Conservation (phyloP, 1,140 invertebrate species). For the Drosophila elegans region DNA sequence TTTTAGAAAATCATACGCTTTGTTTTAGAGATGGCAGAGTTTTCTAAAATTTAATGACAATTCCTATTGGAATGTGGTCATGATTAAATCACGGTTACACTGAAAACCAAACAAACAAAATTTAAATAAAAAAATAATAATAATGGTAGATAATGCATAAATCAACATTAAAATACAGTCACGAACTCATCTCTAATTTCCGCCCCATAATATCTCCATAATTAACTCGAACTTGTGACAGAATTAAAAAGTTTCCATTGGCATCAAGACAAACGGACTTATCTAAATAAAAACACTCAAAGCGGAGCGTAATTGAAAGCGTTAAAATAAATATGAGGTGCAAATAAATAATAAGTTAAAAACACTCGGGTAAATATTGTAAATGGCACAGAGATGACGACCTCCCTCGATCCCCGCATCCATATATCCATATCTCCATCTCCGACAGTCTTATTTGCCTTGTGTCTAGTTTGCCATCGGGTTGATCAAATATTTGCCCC, state of each 20-base stretch:
- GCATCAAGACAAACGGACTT: conserved; percentile 53
- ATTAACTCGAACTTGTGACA: conserved; percentile 13
- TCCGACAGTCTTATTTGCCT: conserved; percentile 42
- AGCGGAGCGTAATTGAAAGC: conserved; percentile 56
- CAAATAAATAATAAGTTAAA: conserved; percentile 72
- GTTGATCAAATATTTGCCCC: conserved; percentile 69
- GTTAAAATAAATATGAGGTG: conserved; percentile 64
- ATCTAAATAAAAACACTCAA: conserved; percentile 63
- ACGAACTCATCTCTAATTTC: neutral
- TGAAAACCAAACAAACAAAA: too few relatives aligned
- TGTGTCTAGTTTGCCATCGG: conserved; percentile 66
- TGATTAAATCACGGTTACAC: too few relatives aligned
- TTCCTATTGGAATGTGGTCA: too few relatives aligned
- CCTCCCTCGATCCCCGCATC: conserved; percentile 12
- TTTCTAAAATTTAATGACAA: too few relatives aligned
- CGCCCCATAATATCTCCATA: neutral
- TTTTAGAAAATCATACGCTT: neutral
- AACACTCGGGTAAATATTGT: conserved; percentile 56
- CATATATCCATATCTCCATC: conserved; percentile 3
- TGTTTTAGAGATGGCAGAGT: too few relatives aligned
- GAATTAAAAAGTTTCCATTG: conserved; percentile 67
- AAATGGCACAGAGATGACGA: conserved; percentile 49
- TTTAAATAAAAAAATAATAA: too few relatives aligned
- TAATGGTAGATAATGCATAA: neutral
- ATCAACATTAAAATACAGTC: neutral